Conservation (phyloP, 2,888 invertebrate genomes). For the Heliconius ethilla region DNA sequence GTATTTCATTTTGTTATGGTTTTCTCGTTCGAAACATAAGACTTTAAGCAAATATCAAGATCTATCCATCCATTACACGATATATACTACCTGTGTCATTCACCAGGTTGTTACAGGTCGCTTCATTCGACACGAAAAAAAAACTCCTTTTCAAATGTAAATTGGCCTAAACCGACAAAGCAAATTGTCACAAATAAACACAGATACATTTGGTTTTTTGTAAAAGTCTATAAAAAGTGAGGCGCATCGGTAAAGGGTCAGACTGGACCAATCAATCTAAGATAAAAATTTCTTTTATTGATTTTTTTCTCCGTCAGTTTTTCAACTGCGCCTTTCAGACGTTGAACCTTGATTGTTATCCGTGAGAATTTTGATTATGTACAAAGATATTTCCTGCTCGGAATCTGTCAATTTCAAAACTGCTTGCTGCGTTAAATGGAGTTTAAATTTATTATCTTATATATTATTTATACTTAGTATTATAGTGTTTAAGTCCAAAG, state of each 20-base stretch:
- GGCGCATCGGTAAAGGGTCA: slow-evolving; percentile 76
- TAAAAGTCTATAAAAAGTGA: slow-evolving; percentile 73
- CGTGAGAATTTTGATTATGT: slow-evolving; percentile 56
- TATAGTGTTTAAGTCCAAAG: too few relatives aligned
- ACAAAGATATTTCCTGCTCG: slow-evolving; percentile 29
- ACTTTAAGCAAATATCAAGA: slow-evolving; percentile 58
- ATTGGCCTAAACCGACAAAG: slow-evolving; percentile 80
- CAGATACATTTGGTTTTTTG: slow-evolving; percentile 77
- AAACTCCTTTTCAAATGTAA: slow-evolving; percentile 79
- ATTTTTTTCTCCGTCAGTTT: slow-evolving; percentile 65
- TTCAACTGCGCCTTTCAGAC: slow-evolving; percentile 55
- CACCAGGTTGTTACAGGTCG: slow-evolving; percentile 79
- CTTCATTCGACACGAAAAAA: slow-evolving; percentile 65
- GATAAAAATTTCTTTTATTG: slow-evolving; percentile 75
- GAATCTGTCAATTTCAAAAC: slow-evolving; percentile 25
- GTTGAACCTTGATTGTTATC: slow-evolving; percentile 71
- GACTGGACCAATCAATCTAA: slow-evolving; percentile 79
- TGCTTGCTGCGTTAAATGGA: background rate
- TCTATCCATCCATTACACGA: slow-evolving; percentile 48
- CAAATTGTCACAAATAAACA: slow-evolving; percentile 83
- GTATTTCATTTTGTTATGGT: too few relatives aligned
- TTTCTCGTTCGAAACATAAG: background rate
- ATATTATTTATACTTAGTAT: background rate
- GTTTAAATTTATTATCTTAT: background rate
- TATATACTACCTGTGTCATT: slow-evolving; percentile 73